Base-by-base conservation (phyloP, 1,140 invertebrate species). In the Leptestheria dahalacensis region DNA sequence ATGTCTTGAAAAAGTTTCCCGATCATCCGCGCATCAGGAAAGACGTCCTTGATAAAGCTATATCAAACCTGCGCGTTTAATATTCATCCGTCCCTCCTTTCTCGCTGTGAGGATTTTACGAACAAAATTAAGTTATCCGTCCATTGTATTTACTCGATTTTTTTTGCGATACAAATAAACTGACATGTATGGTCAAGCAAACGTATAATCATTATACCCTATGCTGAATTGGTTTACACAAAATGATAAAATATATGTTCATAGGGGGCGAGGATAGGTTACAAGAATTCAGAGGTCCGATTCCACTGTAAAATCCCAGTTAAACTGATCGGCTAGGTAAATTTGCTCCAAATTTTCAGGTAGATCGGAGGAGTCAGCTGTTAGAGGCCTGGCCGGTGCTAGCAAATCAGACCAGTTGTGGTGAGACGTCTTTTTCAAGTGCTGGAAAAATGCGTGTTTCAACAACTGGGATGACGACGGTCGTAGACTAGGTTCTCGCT, bases 11-110 rank as follows among this genome's bases (percentile, higher is more conserved):
- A 61, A 74, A 80, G 47, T 85, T 85, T 73, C 87, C 91, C 0
- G 87, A 94, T 64, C 96, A 92, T 75, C 85, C 89, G 0, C 86
- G 88, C 64, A 86, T 97, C 4, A 82, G 79, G 61, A 95, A 94
- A 70, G 93, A 97, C 62, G 90, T 98, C 65, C 74, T 96, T 26
- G 92, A 97, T 62, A 97, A 97, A 73, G 88, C 89, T n/a, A 80
- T 91, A 62, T 79, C 79, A 66, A 87, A 86, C 77, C 75, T 92
- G 63, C 76, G 88, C 65, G 80, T 82, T 1, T 90, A 65, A 71
- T 10, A 29, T 41, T 9, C 12, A 15, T 54, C 60, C 28, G 20
- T 29, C 47, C 26, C 3, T 33, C 24, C 21, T 10, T 29, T 46
- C 21, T 61, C n/a, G n/a, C n/a, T n/a, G n/a, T n/a, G n/a, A n/a